Evolutionary conservation across 2,888 invertebrate species (phyloP).

Genomic region (Panorpa germanica): DNA sequence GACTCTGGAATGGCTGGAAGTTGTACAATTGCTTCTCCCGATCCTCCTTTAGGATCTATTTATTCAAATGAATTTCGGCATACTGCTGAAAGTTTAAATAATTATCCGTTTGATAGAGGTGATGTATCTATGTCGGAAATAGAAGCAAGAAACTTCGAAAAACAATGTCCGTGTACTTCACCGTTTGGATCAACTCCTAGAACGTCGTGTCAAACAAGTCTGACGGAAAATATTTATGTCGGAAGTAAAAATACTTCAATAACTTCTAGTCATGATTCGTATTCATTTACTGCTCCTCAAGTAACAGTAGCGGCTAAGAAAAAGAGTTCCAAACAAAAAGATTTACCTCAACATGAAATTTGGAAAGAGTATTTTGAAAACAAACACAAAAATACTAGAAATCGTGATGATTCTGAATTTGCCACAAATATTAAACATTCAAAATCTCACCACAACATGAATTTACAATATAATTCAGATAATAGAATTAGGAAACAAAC

Average conservation of each 20-base stretch:
- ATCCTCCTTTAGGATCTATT: conserved; percentile 24
- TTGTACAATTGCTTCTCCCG: conserved; percentile 53
- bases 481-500: conserved; percentile 1
- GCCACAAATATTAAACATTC: no score
- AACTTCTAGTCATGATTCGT: conserved; percentile 23
- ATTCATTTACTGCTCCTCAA: conserved; percentile 26
- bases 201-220: conserved; percentile 38
- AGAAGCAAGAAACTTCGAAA: conserved; percentile 40
- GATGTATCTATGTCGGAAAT: conserved; percentile 29
- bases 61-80: no score
- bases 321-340: conserved; percentile 28
- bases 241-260: conserved; percentile 30
- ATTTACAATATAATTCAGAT: no score
- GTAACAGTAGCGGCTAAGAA: conserved; percentile 21
- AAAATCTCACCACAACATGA: no score
- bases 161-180: conserved; percentile 51
- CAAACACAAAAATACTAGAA: no score
- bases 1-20: conserved; percentile 77
- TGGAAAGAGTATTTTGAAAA: no score
- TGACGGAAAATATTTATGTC: conserved; percentile 31
- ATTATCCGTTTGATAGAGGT: conserved; percentile 11
- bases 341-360: conserved; percentile 18
- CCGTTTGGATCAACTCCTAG: conserved; percentile 55
- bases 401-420: no score
- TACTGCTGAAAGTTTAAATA: no score